Evolutionary conservation across 2,113 vertebrate genomes (phyloP), one percentile per base, ranked within the genome.

Genomic region (Neodontobutis hainanensis): DNA sequence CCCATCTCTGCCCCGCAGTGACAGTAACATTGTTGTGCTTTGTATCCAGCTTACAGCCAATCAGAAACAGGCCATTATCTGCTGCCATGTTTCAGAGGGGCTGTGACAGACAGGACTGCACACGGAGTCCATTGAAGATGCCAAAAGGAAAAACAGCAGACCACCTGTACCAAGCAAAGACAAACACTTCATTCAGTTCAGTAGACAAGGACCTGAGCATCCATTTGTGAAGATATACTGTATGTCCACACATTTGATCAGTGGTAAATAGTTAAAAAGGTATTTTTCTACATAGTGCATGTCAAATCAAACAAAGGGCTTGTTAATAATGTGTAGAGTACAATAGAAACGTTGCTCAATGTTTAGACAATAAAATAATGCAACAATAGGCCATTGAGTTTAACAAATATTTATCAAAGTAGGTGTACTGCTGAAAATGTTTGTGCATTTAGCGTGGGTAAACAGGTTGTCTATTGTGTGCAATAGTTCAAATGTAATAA

Each of bases 281-380:
- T 27, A 27, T 27, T 2, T 14, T 46, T 4, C 11, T 35, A 43
- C 55, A 55, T 7, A n/a, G 67, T 48, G 16, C 36, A 63, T 40
- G 52, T 78, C 52, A 73, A 8, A 16, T 61, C 34, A 62, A 34
- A 74, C 51, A 75, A 56, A 58, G 61, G 49, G 40, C 14, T 43
- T 44, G 64, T 85, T 73, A 87, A 80, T 86, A 14, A 85, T 84
- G 67, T 68, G 10, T 69, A n/a, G 7, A 64, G 44, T 32, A 68
- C 34, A 81, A 73, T 2, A 3, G 61, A 65, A 83, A 43, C 16
- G 11, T 32, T 8, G 0, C 47, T 65, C 43, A 59, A 45, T 40
- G 43, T 38, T 43, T 38, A 38, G 11, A 51, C 44, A 40, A 11
- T 44, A 73, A 9, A 47, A 59, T 15, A 9, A 2, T 5, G 36